phyloP scores from a whole-genome alignment of 2,113 vertebrate species.

The Oreochromis spilurus region DNA sequence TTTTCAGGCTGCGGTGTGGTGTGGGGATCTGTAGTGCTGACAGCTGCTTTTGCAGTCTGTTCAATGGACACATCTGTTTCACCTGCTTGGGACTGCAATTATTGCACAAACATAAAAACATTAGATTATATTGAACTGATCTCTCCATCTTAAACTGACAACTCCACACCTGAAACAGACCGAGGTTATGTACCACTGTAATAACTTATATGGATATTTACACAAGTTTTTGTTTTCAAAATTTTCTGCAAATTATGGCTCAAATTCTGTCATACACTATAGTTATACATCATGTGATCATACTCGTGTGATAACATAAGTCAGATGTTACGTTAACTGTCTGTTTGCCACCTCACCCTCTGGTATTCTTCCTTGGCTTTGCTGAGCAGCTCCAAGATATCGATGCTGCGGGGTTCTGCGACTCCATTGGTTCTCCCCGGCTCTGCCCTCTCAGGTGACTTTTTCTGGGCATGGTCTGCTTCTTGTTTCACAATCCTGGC shows the following conservation, averaged over 20 bases:
- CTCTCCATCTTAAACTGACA: not conserved
- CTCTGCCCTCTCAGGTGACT: conserved; percentile 75
- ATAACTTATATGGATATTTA: not conserved
- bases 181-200: not conserved
- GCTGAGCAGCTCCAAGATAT: conserved; percentile 94
- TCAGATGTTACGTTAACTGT: not conserved
- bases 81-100: conserved; percentile 48
- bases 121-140: not conserved
- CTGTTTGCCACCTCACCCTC: conserved; percentile 71
- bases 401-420: conserved; percentile 77
- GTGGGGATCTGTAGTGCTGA: not conserved
- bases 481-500: conserved; percentile 89
- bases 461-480: conserved; percentile 77
- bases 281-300: not conserved
- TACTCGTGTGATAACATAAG: not conserved
- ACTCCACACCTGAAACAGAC: not conserved
- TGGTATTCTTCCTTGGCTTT: conserved; percentile 97
- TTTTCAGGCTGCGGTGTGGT: conserved; percentile 52
- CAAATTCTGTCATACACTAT: not conserved
- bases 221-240: not conserved
- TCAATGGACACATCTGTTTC: conserved; percentile 47
- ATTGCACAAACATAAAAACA: not conserved
- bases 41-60: not conserved
- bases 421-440: conserved; percentile 80
- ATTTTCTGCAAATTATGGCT: not conserved